Conservation (phyloP, 92 coral and sea anemone species). For the Porites cylindrica region DNA sequence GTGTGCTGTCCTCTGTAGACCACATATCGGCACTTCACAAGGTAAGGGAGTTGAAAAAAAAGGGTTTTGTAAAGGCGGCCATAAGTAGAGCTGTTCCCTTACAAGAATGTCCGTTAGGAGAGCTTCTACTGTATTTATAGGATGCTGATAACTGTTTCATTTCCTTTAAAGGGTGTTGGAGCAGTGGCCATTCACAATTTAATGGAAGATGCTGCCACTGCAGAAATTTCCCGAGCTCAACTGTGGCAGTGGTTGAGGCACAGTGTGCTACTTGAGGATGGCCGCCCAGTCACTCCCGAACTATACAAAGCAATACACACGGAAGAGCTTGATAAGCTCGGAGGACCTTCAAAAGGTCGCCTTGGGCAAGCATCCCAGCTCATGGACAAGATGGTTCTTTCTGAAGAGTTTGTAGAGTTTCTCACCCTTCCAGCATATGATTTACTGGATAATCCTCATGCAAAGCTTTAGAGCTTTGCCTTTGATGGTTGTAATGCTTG, state of each 20-base stretch:
- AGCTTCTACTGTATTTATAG: too few species aligned
- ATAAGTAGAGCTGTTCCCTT: too few species aligned
- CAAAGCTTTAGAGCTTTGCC: slow-evolving; percentile 73
- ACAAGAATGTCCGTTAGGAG: too few species aligned
- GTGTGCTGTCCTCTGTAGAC: too few species aligned
- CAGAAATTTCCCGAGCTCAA: slow-evolving; percentile 97
- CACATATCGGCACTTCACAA: too few species aligned
- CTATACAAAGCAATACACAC: slow-evolving; percentile 74
- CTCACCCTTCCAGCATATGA: slow-evolving; percentile 95
- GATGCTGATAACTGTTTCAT: background rate
- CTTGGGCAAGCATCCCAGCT: slow-evolving; percentile 92
- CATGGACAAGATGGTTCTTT: slow-evolving; percentile 85
- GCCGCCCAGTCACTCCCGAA: slow-evolving; percentile 75
- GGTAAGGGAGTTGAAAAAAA: too few species aligned
- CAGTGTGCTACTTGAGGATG: slow-evolving; percentile 74
- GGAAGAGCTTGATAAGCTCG: slow-evolving; percentile 88
- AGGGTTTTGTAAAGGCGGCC: too few species aligned
- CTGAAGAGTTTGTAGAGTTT: slow-evolving; percentile 91
- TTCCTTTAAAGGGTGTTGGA: slow-evolving; percentile 81
- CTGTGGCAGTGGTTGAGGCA: slow-evolving; percentile 97
- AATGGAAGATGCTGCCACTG: slow-evolving; percentile 99
- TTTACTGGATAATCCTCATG: slow-evolving; percentile 85
- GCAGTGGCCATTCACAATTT: slow-evolving; percentile 94
- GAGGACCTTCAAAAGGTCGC: slow-evolving; percentile 81
- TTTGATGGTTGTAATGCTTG: background rate